Evolutionary conservation across 2,113 vertebrate genomes (phyloP).

Genomic region (Bothrops jararaca): DNA sequence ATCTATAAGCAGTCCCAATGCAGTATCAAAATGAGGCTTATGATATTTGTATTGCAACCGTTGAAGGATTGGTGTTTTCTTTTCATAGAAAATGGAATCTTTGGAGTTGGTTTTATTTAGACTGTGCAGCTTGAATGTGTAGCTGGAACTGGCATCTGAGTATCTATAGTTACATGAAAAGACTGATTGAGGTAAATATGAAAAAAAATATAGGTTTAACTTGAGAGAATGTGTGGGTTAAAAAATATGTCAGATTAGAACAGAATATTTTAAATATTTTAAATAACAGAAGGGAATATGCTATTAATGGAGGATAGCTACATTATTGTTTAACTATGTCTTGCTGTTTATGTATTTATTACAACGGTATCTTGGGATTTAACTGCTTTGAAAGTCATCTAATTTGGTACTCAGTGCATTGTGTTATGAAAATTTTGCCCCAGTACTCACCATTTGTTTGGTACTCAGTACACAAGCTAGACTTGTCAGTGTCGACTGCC

Average conservation of each 20-base stretch:
- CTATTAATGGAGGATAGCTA: background rate
- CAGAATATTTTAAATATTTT: background rate
- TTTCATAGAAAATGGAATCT: background rate
- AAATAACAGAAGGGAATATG: background rate
- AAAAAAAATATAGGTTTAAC: background rate
- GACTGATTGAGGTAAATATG: background rate
- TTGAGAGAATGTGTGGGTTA: background rate
- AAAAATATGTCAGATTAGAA: background rate
- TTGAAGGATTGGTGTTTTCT: background rate
- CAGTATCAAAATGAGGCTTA: background rate
- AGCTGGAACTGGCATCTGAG: background rate
- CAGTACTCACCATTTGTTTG: too few species aligned
- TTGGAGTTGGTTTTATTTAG: background rate
- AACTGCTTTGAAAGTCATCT: too few species aligned
- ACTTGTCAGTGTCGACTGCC: too few species aligned
- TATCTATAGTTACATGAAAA: background rate
- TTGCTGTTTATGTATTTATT: too few species aligned
- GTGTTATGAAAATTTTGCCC: too few species aligned
- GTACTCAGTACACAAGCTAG: too few species aligned
- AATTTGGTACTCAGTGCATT: too few species aligned
- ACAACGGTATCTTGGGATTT: too few species aligned
- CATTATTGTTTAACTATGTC: too few species aligned
- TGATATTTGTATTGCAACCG: background rate
- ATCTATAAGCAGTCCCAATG: background rate
- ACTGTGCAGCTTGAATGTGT: background rate